phyloP scores from a whole-genome alignment of 2,113 vertebrate genomes.

The Xenopus borealis region DNA sequence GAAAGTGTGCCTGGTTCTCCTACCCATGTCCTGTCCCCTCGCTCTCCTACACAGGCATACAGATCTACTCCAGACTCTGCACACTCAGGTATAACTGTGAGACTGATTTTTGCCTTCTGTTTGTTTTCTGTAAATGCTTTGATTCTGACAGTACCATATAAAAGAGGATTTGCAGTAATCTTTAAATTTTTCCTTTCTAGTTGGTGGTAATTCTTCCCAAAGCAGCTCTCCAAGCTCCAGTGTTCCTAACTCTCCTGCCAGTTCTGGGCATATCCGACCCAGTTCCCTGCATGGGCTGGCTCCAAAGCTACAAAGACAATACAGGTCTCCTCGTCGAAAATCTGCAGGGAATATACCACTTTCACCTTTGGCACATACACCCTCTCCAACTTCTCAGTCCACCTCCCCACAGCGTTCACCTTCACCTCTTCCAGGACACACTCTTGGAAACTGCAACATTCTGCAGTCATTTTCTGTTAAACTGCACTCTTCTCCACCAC shows the following conservation, averaged over 20 bases:
- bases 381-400: constrained; percentile 86
- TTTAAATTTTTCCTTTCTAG: constrained; percentile 53
- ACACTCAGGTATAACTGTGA: constrained; percentile 78
- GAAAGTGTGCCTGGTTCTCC: constrained; percentile 93
- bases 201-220: constrained; percentile 91
- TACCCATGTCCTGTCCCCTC: constrained; percentile 89
- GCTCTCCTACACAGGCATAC: constrained; percentile 90
- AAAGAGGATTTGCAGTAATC: too few species aligned
- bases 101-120: constrained; percentile 35
- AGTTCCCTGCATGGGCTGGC: constrained; percentile 92
- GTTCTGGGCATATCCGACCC: constrained; percentile 90
- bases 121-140: too few species aligned
- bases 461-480: constrained; percentile 83
- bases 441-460: constrained; percentile 62
- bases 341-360: constrained; percentile 94
- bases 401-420: constrained; percentile 90
- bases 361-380: constrained; percentile 91
- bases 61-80: constrained; percentile 80
- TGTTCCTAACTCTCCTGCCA: constrained; percentile 91
- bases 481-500: constrained; percentile 87
- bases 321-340: constrained; percentile 90
- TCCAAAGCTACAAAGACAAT: constrained; percentile 94
- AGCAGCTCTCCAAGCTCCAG: constrained; percentile 97
- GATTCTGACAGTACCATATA: too few species aligned
- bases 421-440: constrained; percentile 80